A percentile compares a stretch with the other conserved stretches of the same genome.
Conservation (phyloP, 1,140 invertebrate genomes). For the Trachelipus rathkii region DNA sequence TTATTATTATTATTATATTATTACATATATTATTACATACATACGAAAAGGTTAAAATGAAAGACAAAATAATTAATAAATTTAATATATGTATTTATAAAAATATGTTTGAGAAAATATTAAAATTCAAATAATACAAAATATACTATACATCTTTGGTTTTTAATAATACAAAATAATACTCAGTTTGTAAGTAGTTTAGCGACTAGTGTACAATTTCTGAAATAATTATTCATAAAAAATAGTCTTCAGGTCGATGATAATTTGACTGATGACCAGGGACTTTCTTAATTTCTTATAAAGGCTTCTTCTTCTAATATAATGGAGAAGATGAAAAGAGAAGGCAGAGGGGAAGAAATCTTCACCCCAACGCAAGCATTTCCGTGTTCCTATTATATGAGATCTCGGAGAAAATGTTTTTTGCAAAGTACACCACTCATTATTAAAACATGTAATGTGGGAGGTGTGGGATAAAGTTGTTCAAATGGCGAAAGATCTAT, state of each 20-base stretch:
- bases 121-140: slow-evolving; percentile 5
- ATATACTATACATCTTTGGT: neutral
- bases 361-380: slow-evolving; percentile 60
- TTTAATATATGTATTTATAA: slow-evolving; percentile 1
- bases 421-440: no score
- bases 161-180: neutral
- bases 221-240: no score
- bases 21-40: no score
- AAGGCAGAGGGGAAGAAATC: neutral
- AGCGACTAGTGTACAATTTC: neutral
- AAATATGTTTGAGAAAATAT: neutral
- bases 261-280: neutral
- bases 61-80: neutral
- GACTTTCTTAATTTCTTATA: neutral
- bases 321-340: neutral
- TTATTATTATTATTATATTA: no score
- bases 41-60: neutral
- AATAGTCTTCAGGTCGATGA: no score
- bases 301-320: no score
- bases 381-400: slow-evolving; percentile 88
- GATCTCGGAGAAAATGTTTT: slow-evolving; percentile 98
- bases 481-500: slow-evolving; percentile 91
- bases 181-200: neutral
- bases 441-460: no score
- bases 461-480: slow-evolving; percentile 86